A percentile compares a stretch with the other conserved stretches of the same genome.
phyloP scores from a whole-genome alignment of 1,140 invertebrate genomes.

The Carposina sasakii region DNA sequence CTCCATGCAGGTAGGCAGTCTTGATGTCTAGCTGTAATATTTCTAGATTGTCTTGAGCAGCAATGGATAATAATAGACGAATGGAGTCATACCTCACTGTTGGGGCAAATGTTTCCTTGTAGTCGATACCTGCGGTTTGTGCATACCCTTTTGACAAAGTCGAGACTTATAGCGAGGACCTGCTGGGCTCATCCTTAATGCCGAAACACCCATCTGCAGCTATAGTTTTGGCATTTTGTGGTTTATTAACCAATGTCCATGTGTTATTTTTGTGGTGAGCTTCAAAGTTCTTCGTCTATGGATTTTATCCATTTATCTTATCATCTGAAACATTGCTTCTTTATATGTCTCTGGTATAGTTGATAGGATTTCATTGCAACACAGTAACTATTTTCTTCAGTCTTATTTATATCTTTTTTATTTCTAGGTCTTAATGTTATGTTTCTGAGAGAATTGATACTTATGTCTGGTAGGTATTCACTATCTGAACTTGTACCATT shows the following conservation, averaged over 20 bases:
- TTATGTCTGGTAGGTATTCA: constrained; percentile 20
- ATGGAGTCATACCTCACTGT: constrained; percentile 32
- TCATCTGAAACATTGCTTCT: constrained; percentile 18
- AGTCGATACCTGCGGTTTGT: constrained; percentile 34
- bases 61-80: constrained; percentile 28
- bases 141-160: constrained; percentile 30
- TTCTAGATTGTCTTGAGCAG: constrained; percentile 25
- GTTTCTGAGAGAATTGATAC: constrained; percentile 8
- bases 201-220: constrained; percentile 50
- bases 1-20: constrained; percentile 31
- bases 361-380: constrained; percentile 7
- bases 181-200: constrained; percentile 33
- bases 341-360: constrained; percentile 20
- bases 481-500: constrained; percentile 14
- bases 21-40: constrained; percentile 33
- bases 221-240: constrained; percentile 32
- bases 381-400: constrained; percentile 15
- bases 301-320: constrained; percentile 26
- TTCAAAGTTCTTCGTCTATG: constrained; percentile 35
- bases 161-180: constrained; percentile 25
- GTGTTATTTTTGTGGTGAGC: constrained; percentile 30
- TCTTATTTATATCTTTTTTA: constrained; percentile 7
- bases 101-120: constrained; percentile 27
- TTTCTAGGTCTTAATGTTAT: constrained; percentile 18
- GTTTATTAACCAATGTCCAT: constrained; percentile 36